phyloP scores from a whole-genome alignment of 1,140 invertebrate genomes.

The Papilio polytes region DNA sequence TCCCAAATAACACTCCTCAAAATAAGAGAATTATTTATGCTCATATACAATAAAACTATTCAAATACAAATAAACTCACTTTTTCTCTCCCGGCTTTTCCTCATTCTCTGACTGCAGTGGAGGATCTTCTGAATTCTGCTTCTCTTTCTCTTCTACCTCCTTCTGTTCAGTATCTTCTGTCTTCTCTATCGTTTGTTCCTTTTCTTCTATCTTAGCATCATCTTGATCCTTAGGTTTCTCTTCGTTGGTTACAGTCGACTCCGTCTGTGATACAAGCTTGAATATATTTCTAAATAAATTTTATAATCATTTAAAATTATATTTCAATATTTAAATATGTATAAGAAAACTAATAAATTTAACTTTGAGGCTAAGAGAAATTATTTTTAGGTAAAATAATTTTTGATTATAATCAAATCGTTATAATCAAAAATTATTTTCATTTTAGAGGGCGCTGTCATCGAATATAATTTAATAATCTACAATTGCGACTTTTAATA shows the following conservation, averaged over 20 bases:
- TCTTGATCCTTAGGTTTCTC: constrained; percentile 49
- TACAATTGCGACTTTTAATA: too few species aligned
- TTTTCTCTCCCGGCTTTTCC: constrained; percentile 68
- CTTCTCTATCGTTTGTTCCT: constrained; percentile 36
- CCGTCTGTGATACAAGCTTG: constrained; percentile 37
- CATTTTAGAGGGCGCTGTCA: not conserved
- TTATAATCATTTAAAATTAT: not conserved
- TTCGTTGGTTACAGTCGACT: constrained; percentile 38
- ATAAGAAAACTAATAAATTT: too few species aligned
- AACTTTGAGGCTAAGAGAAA: not conserved
- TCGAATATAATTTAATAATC: not conserved
- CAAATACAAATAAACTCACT: constrained; percentile 50
- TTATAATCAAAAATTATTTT: not conserved
- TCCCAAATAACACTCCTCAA: too few species aligned
- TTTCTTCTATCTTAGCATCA: constrained; percentile 40
- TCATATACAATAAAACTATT: not conserved
- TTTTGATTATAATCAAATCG: too few species aligned
- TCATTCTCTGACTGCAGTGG: constrained; percentile 66
- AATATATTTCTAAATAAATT: constrained; percentile 38
- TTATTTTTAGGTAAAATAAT: not conserved
- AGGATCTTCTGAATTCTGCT: constrained; percentile 60
- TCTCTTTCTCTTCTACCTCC: constrained; percentile 41
- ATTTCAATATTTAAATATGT: not conserved
- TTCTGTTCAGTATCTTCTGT: not conserved
- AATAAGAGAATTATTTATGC: too few species aligned